Conservation (phyloP, 1,140 invertebrate genomes). For the Choristoneura fumiferana region DNA sequence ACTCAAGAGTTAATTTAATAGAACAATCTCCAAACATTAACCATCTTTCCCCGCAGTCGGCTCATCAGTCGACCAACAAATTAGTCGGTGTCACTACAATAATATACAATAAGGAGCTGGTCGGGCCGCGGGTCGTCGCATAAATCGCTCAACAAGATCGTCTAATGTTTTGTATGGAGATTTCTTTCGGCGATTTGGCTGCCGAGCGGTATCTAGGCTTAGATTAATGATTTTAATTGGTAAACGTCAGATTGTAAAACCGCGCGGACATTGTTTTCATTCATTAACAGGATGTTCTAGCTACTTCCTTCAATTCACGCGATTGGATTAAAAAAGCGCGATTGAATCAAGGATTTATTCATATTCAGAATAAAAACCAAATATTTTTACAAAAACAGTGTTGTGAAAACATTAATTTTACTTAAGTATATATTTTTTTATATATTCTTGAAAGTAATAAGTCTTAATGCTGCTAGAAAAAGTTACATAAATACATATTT, state of each 20-base stretch:
- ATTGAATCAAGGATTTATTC: background rate
- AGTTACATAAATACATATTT: no score
- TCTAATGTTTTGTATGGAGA: conserved; percentile 78
- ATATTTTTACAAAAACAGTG: no score
- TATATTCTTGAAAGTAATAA: no score
- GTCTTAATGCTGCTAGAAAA: no score
- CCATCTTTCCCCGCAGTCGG: conserved; percentile 64
- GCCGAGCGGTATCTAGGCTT: conserved; percentile 70
- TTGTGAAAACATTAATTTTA: no score
- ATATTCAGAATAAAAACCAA: no score
- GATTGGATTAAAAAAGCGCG: background rate
- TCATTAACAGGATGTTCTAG: conserved; percentile 29
- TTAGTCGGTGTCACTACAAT: conserved; percentile 77
- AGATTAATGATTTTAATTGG: conserved; percentile 72
- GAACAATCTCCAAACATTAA: conserved; percentile 54
- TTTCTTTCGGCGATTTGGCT: conserved; percentile 72
- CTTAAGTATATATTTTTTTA: no score
- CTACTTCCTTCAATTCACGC: conserved; percentile 14
- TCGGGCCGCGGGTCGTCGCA: conserved; percentile 55
- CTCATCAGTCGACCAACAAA: conserved; percentile 74
- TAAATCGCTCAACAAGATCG: conserved; percentile 72
- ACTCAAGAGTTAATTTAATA: conserved; percentile 36
- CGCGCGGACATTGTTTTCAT: conserved; percentile 32
- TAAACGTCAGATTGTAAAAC: conserved; percentile 52
- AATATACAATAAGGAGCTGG: conserved; percentile 74